Base-by-base conservation (phyloP, 2,888 invertebrate genomes). In the Deilephila porcellus region DNA sequence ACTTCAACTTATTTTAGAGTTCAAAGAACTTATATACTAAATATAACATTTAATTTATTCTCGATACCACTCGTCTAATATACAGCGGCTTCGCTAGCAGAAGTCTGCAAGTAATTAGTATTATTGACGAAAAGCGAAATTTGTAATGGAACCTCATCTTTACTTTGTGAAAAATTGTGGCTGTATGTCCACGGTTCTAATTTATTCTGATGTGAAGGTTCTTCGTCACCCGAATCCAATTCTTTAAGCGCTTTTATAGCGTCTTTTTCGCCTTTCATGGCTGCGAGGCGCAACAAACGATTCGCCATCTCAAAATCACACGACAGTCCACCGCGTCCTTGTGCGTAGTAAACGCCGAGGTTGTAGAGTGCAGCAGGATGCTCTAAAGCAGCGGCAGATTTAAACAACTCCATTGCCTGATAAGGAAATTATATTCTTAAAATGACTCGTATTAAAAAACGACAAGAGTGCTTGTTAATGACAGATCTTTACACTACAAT, bases 321-420 rank as follows among this genome's bases (percentile, higher is more conserved):
- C 7, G 90, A 80, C 1, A 96, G 88, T 0, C 96, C 96, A 19
- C 96, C 96, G 76, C 95, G 90, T 0, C 96, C 97, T 83, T 96
- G 96, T 2, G 96, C 96, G 85, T 96, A 95, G 82, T 96, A 96
- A 70, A 97, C 94, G 3, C 96, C 97, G 72, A 97, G 93, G 85
- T 97, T 97, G 85, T 96, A 97, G 81, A 96, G 93, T 0, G 97
- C 97, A 76, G 95, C 95, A 3, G 96, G 93, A 83, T 97, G 97
- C 56, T 96, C 96, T 71, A 94, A 87, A 14, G 95, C 92, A 25
- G 96, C 96, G 60, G 97, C 97, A 74, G 95, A 90, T 76, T 93
- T 91, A 83, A 97, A 97, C 84, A 96, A 93, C 83, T 96, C 95
- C 86, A 95, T 96, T 70, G 97, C 97, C 97, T 97, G 82, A 56